These are phyloP conservation scores for Nephrotoma guestfalica DNA, from an alignment of 2,888 invertebrate species.

Conservation along the genomic window DNA sequence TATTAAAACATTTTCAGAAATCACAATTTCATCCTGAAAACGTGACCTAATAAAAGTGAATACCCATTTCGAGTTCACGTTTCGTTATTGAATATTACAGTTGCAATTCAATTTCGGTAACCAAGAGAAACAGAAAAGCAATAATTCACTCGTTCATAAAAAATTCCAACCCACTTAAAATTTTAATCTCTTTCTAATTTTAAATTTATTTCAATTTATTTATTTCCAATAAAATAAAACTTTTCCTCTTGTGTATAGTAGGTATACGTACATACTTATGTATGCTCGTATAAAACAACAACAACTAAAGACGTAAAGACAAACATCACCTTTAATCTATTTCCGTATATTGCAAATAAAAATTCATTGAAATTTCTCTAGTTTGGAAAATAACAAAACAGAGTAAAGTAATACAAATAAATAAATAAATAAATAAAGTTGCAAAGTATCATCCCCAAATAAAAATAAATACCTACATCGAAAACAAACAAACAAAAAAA, in stretches of 20 bases:
- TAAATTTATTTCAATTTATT: not conserved
- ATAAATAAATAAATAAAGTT: not conserved
- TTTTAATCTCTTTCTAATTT: not conserved
- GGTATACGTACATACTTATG: not conserved
- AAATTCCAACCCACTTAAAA: not conserved
- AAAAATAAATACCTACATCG: not conserved
- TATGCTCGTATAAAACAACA: not conserved
- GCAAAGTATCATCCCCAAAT: not conserved
- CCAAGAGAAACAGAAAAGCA: not conserved
- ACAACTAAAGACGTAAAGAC: not conserved
- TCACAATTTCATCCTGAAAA: not conserved
- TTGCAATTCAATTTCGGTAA: not conserved
- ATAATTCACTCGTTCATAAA: not conserved
- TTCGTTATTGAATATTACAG: not conserved
- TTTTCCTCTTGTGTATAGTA: not conserved
- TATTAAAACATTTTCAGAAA: not conserved
- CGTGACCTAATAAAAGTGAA: not conserved
- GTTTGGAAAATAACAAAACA: not conserved
- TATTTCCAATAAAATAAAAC: not conserved
- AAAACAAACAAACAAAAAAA: not conserved
- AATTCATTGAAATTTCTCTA: not conserved
- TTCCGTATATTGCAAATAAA: not conserved
- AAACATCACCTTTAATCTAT: not conserved
- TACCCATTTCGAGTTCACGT: not conserved
- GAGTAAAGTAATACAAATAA: not conserved